Conservation (phyloP, 1,140 invertebrate genomes). For the Metopolophium dirhodum region DNA sequence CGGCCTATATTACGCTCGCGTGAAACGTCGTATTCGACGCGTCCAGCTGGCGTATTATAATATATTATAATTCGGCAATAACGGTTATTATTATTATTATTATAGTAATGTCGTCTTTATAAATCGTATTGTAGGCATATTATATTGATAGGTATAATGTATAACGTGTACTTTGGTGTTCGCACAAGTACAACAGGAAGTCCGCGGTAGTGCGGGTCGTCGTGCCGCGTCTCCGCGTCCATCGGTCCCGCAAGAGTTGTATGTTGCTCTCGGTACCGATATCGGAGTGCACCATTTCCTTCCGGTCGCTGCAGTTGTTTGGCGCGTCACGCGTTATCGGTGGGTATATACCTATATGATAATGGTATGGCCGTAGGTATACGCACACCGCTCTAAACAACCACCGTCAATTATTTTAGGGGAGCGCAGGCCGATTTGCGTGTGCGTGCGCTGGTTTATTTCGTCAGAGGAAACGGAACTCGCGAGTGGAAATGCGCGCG, state of each 20-base stretch:
- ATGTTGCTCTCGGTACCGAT: background rate
- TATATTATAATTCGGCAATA: background rate
- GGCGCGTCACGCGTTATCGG: background rate
- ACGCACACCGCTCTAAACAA: background rate
- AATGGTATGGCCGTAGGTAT: background rate
- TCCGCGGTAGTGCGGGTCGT: constrained; percentile 62
- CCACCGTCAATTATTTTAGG: background rate
- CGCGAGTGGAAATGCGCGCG: constrained; percentile 62
- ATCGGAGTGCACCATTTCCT: constrained; percentile 41
- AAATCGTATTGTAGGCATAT: no score
- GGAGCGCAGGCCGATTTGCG: background rate
- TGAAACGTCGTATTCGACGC: no score
- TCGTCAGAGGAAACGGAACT: constrained; percentile 60
- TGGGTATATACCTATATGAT: background rate
- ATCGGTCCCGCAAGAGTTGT: constrained; percentile 29
- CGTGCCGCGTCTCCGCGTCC: constrained; percentile 58
- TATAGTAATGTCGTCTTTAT: no score
- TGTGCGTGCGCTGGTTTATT: background rate
- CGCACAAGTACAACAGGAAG: constrained; percentile 66
- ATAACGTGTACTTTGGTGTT: constrained; percentile 64
- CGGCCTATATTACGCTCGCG: no score
- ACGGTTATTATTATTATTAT: no score
- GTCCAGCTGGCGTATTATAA: no score
- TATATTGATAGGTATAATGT: background rate
- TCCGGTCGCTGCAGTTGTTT: background rate